Evolutionary conservation across 2,797 vertebrate species (phyloP).

Genomic region (Erethizon dorsatum): DNA sequence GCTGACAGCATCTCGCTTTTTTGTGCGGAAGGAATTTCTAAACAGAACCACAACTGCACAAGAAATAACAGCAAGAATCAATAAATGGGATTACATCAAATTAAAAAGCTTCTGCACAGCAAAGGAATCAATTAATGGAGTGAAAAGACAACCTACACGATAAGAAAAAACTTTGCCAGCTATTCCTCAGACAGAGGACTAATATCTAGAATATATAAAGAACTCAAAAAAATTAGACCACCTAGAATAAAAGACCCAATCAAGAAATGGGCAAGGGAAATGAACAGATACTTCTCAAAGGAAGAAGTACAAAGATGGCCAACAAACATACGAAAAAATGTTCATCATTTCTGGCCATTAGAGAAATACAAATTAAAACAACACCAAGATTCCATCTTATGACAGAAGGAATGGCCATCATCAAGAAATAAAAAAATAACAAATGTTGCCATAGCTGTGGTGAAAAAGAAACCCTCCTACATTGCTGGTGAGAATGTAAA

Average conservation of each 20-base stretch:
- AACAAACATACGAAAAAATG: neutral
- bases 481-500: neutral
- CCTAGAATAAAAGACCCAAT: neutral
- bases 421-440: neutral
- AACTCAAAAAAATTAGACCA: neutral
- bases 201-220: neutral
- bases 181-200: neutral
- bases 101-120: neutral
- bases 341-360: neutral
- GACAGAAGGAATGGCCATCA: neutral
- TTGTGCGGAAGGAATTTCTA: neutral
- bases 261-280: neutral
- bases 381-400: neutral
- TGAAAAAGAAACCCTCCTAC: neutral
- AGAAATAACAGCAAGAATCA: neutral
- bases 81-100: neutral
- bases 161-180: neutral
- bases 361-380: neutral
- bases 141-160: neutral
- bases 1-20: neutral
- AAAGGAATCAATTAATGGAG: neutral
- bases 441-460: neutral
- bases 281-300: neutral
- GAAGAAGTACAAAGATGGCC: neutral
- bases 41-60: neutral